Evolutionary conservation across 2,888 invertebrate genomes (phyloP), one percentile per base, ranked within the genome.

Genomic region (Aleiodes alternator): DNA sequence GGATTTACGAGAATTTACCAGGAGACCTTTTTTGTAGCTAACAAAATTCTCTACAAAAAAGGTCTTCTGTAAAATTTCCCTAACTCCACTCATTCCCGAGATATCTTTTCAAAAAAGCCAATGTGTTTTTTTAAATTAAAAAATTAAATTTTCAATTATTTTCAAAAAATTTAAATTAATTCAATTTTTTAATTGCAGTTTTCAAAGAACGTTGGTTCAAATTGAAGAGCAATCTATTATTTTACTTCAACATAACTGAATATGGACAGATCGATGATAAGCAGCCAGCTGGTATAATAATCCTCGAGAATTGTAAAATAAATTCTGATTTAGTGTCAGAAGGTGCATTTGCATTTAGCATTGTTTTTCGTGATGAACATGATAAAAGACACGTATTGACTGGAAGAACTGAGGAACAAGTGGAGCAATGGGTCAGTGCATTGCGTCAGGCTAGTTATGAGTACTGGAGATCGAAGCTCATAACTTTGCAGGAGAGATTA

Each of bases 141-240:
- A 38, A 3, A 38, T 38, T 8, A 38, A 5, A 8, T 7, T 38
- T 5, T 7, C 1, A 38, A 38, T 7, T 7, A 38, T 38, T 7
- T 38, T 38, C 8, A 38, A 38, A 38, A 38, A 38, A 38, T 23
- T 59, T 59, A 11, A 38, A 23, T 34, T 51, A 16, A 53, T 61
- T 51, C n/a, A 34, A n/a, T 71, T 38, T 64, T 43, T 34, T 50
- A 11, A 43, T 92, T 91, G 77, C 90, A 94, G 94, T 92, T 64
- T 95, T 93, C 86, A 95, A 95, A 89, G 95, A 95, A 87, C 91
- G 95, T 86, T 95, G 94, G 92, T 96, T 95, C 89, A 94, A 95
- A 84, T 89, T 96, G 73, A 92, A 93, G 80, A 92, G 93, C 82
- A 96, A 96, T 88, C 91, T 95, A 84, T 89, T 96, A 69, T 96